Conservation (phyloP, 2,797 vertebrate species). For the Hapalemur alaotrensis region DNA sequence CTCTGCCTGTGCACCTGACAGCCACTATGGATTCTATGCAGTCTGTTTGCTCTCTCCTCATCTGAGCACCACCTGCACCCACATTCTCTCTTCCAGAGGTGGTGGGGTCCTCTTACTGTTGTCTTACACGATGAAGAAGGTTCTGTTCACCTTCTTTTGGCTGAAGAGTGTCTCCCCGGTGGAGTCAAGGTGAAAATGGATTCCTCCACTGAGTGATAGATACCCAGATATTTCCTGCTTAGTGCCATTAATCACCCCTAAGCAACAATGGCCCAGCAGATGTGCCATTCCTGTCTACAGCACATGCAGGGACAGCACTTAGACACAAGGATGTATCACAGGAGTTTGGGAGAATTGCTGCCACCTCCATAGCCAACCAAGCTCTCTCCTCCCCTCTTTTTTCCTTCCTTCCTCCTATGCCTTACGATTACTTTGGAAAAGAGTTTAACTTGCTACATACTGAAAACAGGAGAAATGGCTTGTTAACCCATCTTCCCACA, state of each 20-base stretch:
- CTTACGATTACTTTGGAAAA: background rate
- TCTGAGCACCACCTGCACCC: background rate
- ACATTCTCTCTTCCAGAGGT: background rate
- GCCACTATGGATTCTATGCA: background rate
- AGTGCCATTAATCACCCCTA: background rate
- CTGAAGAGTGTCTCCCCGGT: background rate
- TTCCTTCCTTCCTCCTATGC: background rate
- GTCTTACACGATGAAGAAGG: background rate
- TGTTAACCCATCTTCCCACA: background rate
- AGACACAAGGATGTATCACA: background rate
- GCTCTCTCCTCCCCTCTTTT: background rate
- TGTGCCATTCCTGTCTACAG: background rate
- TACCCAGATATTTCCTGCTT: background rate
- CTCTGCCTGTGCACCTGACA: background rate
- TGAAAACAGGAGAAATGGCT: background rate
- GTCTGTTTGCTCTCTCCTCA: background rate
- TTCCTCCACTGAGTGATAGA: background rate
- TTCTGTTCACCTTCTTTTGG: background rate
- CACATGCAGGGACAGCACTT: background rate
- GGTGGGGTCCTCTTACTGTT: background rate
- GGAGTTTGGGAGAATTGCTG: background rate
- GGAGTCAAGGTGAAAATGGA: background rate
- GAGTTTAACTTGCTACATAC: background rate
- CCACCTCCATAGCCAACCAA: background rate
- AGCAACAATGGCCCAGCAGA: background rate